These are phyloP conservation scores for Pomatostomus ruficeps DNA, from an alignment of 2,113 vertebrate species.

Conservation along the genomic window DNA sequence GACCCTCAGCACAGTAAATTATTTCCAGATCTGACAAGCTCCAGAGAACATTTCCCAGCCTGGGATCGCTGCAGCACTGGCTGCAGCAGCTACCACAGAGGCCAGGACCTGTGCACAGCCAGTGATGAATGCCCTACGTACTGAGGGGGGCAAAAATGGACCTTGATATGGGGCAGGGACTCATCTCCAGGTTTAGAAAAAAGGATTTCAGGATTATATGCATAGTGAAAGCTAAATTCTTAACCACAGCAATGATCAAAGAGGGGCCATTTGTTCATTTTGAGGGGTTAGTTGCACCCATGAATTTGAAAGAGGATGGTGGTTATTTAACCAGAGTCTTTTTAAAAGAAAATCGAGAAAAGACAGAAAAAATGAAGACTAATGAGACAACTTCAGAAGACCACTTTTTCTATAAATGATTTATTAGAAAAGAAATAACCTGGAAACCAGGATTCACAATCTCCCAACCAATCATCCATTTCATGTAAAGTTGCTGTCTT, in stretches of 20 bases:
- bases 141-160: background rate
- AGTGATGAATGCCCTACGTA: background rate
- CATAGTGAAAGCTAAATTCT: background rate
- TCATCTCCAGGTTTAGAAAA: background rate
- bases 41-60: background rate
- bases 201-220: background rate
- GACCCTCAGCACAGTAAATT: background rate
- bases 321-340: background rate
- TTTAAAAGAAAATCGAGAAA: constrained; percentile 12
- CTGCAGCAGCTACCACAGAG: background rate
- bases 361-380: constrained; percentile 9
- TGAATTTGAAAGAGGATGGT: background rate
- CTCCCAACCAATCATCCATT: constrained; percentile 47
- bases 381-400: constrained; percentile 33
- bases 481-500: constrained; percentile 48
- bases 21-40: constrained; percentile 8
- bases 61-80: background rate
- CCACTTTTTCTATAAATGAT: constrained; percentile 39
- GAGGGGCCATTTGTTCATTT: background rate
- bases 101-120: background rate
- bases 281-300: background rate
- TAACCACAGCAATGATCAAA: background rate
- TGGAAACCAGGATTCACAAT: constrained; percentile 41
- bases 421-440: constrained; percentile 56
- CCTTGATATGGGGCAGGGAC: background rate